Evolutionary conservation across 2,888 invertebrate genomes (phyloP).

Genomic region (Hemithea aestivaria): DNA sequence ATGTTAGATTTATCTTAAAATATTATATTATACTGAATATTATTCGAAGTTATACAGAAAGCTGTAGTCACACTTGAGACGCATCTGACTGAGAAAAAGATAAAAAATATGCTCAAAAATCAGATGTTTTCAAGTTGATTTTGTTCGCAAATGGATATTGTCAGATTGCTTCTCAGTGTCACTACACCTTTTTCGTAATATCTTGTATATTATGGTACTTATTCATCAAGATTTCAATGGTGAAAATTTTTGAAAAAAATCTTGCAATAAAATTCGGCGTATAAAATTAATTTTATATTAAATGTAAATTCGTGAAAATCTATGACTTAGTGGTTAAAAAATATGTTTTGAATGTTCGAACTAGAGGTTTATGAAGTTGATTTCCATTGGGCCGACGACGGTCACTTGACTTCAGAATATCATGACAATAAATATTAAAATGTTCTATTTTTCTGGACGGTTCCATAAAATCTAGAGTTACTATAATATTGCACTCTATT

Average conservation of each 20-base stretch:
- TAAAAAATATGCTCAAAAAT: no score
- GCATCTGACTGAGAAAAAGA: background rate
- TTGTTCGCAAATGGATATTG: no score
- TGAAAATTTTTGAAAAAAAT: slow-evolving; percentile 11
- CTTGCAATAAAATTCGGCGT: slow-evolving; percentile 25
- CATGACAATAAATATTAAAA: slow-evolving; percentile 70
- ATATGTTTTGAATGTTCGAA: slow-evolving; percentile 29
- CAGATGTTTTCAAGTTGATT: no score
- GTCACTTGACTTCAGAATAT: slow-evolving; percentile 45
- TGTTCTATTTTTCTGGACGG: slow-evolving; percentile 57
- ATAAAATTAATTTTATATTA: slow-evolving; percentile 15
- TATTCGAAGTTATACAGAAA: slow-evolving; percentile 24
- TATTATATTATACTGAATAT: slow-evolving; percentile 19
- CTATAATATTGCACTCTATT: slow-evolving; percentile 18
- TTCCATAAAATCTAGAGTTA: slow-evolving; percentile 18
- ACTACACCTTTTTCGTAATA: no score
- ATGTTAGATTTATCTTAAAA: slow-evolving; percentile 49
- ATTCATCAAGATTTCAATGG: slow-evolving; percentile 19
- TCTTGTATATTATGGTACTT: no score
- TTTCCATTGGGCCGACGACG: slow-evolving; percentile 32
- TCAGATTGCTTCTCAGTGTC: no score
- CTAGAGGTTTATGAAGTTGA: slow-evolving; percentile 33
- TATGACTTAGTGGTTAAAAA: slow-evolving; percentile 19
- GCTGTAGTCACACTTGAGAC: background rate
- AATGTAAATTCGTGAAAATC: slow-evolving; percentile 15